Base-by-base conservation (phyloP, 1,140 invertebrate genomes). In the Bilobella aurantiaca region DNA sequence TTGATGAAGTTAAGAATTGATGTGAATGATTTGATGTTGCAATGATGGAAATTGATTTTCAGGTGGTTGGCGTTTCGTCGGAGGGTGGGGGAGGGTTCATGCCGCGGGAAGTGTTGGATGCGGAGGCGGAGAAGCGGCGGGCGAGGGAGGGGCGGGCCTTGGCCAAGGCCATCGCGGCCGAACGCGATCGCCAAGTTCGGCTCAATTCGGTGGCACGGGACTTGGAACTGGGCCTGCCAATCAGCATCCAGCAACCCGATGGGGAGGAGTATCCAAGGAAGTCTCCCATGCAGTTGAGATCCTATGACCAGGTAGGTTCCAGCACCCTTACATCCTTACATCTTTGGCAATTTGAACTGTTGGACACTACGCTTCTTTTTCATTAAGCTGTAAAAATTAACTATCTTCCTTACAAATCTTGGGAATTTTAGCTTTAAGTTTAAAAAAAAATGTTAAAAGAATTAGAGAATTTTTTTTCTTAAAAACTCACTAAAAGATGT, bases 121-220 rank as follows among this genome's bases (percentile, higher is more conserved):
- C 60, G 18, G 67, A 68, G 58, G 23, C 21, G 47, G 42, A 37
- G 30, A 62, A 62, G 65, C 47, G 62, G 37, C 30, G 60, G 68
- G 58, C 46, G 18, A 47, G 63, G 42, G 68, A 69, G 49, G 68
- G 64, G 57, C 46, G 68, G 47, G 70, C 68, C 29, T 57, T 72
- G 67, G 70, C 67, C 46, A 61, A 66, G 37, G 70, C 67, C 31
- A 58, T 72, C 62, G 70, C 67, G 46, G 62, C 62, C 32, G 67
- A 69, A 56, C 66, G 57, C 57, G 70, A 72, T 67, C 63, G 65
- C 60, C 65, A 64, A 42, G 70, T 72, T 57, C 65, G 70, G 29
- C 21, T 62, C 53, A 61, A 64, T 58, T 72, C 70, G 32, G 67
- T 64, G 53, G 67, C 65, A 32, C 67, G 64, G 18, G 70, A 72